Conservation (phyloP, 2,113 vertebrate genomes). For the Elaphurus davidianus region DNA sequence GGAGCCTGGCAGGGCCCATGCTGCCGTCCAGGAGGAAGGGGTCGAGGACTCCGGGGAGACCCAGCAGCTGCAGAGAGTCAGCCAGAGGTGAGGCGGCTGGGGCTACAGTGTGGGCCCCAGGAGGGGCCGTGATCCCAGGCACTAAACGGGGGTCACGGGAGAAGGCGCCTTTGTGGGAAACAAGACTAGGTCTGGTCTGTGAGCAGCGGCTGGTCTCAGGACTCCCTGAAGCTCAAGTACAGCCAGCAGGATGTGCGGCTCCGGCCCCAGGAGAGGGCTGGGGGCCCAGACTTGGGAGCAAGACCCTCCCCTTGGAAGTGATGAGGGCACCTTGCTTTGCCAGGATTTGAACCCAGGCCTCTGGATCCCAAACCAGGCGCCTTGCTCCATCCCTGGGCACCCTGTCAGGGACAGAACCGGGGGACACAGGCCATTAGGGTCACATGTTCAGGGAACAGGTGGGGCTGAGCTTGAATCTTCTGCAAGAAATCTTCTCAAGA, state of each 20-base stretch:
- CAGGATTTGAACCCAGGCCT: neutral
- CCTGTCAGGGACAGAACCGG: rapidly evolving
- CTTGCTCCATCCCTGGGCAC: too few species aligned
- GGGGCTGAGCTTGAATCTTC: neutral
- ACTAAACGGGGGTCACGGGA: rapidly evolving
- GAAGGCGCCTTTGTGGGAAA: neutral
- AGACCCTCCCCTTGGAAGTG: neutral
- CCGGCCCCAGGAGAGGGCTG: neutral
- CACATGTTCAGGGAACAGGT: rapidly evolving
- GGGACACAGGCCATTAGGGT: neutral
- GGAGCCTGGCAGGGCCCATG: neutral
- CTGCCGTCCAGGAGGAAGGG: neutral
- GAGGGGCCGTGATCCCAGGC: neutral
- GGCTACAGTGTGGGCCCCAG: rapidly evolving
- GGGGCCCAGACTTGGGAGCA: neutral
- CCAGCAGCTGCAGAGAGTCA: neutral
- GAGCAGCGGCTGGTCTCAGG: neutral
- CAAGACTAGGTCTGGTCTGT: rapidly evolving
- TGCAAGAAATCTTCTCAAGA: neutral
- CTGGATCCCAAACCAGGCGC: neutral
- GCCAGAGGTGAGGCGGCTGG: rapidly evolving
- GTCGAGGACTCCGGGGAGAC: neutral
- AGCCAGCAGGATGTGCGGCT: rapidly evolving
- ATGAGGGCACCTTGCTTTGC: neutral
- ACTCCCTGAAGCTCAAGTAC: neutral